These are phyloP conservation scores for Boulengeromyrus knoepffleri DNA, from an alignment of 2,113 vertebrate species.

Conservation along the genomic window DNA sequence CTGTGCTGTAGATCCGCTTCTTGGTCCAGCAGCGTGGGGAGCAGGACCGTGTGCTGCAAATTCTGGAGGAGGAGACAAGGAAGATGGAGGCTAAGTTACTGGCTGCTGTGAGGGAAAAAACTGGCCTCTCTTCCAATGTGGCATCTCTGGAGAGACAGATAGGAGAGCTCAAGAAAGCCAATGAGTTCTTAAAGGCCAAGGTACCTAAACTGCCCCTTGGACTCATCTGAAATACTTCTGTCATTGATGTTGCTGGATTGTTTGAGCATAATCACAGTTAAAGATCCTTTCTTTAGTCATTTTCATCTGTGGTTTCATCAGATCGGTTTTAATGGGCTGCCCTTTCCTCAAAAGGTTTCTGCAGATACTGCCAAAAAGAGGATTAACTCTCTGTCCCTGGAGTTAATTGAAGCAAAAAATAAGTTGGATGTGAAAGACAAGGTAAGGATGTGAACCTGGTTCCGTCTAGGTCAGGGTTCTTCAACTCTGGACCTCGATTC, in stretches of 20 bases:
- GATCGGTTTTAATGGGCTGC: neutral
- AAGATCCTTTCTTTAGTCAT: neutral
- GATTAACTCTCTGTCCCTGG: conserved; percentile 74
- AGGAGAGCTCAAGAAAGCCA: conserved; percentile 72
- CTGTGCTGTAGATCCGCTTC: conserved; percentile 68
- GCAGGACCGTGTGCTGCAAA: conserved; percentile 69
- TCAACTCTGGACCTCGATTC: no score
- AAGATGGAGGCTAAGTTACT: conserved; percentile 77
- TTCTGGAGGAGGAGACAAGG: conserved; percentile 72
- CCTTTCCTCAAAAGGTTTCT: conserved; percentile 61
- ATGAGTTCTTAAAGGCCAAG: conserved; percentile 74
- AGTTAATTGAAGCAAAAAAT: conserved; percentile 80
- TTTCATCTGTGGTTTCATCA: neutral
- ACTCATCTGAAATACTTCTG: neutral
- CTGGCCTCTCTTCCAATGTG: conserved; percentile 65
- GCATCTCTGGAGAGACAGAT: conserved; percentile 80
- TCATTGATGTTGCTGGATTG: neutral
- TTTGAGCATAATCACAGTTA: neutral
- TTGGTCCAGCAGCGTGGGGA: conserved; percentile 76
- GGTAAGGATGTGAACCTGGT: conserved; percentile 40
- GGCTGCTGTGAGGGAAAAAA: conserved; percentile 75
- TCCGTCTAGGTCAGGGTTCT: neutral
- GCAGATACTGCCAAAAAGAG: conserved; percentile 79
- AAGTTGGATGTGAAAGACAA: conserved; percentile 74
- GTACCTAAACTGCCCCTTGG: conserved; percentile 8